Conservation (phyloP, 2,888 invertebrate species). For the Thysanoteuthis rhombus region DNA sequence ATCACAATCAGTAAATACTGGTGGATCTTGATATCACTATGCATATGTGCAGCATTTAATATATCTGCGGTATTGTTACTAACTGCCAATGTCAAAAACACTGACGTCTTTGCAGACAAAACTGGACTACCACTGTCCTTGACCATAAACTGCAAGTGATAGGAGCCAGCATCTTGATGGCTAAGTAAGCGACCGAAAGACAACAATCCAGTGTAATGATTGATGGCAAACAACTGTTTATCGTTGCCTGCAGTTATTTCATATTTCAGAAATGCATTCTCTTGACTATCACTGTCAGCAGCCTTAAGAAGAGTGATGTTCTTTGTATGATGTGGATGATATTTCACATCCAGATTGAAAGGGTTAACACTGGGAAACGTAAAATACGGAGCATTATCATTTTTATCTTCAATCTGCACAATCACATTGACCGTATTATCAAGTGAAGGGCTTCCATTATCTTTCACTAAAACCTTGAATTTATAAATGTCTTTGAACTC, state of each 20-base stretch:
- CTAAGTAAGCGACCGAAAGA: background rate
- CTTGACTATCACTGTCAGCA: background rate
- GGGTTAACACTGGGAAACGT: background rate
- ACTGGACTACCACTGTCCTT: background rate
- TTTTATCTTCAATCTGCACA: background rate
- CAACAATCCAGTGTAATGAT: background rate
- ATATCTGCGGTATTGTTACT: background rate
- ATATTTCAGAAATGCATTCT: conserved; percentile 12
- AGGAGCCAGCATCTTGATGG: background rate
- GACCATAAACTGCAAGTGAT: background rate
- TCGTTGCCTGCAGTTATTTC: background rate
- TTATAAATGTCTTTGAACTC: conserved; percentile 12
- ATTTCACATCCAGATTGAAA: background rate
- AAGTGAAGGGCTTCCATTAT: background rate
- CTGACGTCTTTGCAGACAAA: background rate
- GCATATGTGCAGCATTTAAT: background rate
- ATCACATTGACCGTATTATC: background rate
- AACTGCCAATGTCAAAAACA: background rate
- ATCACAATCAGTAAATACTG: conserved; percentile 12
- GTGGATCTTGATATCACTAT: background rate
- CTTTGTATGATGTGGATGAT: background rate
- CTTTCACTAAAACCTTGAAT: background rate
- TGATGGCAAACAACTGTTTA: conserved; percentile 12
- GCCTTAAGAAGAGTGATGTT: background rate
- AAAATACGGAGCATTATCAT: background rate